These are phyloP conservation scores for Xiphophorus maculatus DNA, from an alignment of 2,113 vertebrate genomes.

Conservation along the genomic window DNA sequence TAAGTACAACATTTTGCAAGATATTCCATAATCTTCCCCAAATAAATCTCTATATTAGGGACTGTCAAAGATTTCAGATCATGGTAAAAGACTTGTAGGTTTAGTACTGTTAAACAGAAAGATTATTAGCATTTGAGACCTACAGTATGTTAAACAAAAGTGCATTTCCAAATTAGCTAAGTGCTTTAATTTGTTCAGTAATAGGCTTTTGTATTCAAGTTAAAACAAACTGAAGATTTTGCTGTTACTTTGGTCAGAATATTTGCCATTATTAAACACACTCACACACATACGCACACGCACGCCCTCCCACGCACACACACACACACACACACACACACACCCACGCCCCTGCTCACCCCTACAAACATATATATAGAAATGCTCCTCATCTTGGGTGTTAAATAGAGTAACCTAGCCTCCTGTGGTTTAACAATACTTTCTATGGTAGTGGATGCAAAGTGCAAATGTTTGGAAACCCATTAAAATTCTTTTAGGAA, in stretches of 20 bases:
- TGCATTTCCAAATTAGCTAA: background rate
- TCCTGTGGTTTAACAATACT: slow-evolving; percentile 15
- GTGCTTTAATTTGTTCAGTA: background rate
- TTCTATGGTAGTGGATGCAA: slow-evolving; percentile 42
- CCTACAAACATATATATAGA: too few relatives aligned
- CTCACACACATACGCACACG: too few relatives aligned
- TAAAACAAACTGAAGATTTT: background rate
- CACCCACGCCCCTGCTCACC: too few relatives aligned
- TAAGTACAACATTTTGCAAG: slow-evolving; percentile 3
- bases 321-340: too few relatives aligned
- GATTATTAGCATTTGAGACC: slow-evolving; percentile 79
- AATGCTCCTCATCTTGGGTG: background rate
- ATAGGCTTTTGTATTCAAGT: background rate
- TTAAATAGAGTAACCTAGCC: slow-evolving; percentile 40
- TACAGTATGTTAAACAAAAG: too few relatives aligned
- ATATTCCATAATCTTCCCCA: slow-evolving; percentile 54
- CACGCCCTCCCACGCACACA: too few relatives aligned
- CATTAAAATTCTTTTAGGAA: slow-evolving; percentile 70
- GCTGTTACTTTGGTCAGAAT: slow-evolving; percentile 9
- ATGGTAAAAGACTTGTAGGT: slow-evolving; percentile 94
- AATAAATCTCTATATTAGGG: slow-evolving; percentile 81
- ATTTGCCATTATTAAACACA: background rate
- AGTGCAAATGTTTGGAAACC: slow-evolving; percentile 61
- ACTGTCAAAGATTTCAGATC: slow-evolving; percentile 95
- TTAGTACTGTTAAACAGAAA: slow-evolving; percentile 87